These are phyloP conservation scores for Lissonota sp. DNA, from an alignment of 2,888 invertebrate genomes.

Conservation along the genomic window DNA sequence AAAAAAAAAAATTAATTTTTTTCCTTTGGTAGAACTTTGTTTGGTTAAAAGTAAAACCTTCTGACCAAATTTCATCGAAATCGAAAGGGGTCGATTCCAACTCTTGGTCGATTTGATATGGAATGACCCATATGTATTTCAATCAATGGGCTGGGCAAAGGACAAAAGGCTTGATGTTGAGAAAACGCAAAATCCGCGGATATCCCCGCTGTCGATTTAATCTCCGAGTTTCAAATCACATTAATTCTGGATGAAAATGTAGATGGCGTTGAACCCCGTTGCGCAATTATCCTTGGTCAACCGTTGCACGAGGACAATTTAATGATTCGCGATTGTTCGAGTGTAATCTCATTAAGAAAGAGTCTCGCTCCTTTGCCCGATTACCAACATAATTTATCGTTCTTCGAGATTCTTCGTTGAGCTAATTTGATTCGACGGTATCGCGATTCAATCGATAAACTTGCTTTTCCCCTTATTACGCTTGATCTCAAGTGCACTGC, in stretches of 20 bases:
- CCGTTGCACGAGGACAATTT: slow-evolving; percentile 62
- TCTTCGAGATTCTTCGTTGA: slow-evolving; percentile 59
- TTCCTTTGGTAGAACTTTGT: too few relatives aligned
- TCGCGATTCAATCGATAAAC: slow-evolving; percentile 64
- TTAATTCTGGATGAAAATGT: slow-evolving; percentile 17
- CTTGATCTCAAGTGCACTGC: slow-evolving; percentile 72
- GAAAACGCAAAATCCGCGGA: not conserved
- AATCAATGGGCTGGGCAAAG: too few relatives aligned
- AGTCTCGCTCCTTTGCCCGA: slow-evolving; percentile 68
- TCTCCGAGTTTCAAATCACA: slow-evolving; percentile 26
- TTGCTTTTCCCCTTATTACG: not conserved
- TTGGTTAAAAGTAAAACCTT: too few relatives aligned
- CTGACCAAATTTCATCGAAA: too few relatives aligned
- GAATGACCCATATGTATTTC: too few relatives aligned
- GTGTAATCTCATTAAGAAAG: slow-evolving; percentile 77
- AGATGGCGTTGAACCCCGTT: slow-evolving; percentile 25
- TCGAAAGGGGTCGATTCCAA: too few relatives aligned
- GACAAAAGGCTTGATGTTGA: too few relatives aligned
- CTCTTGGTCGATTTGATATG: too few relatives aligned
- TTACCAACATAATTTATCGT: slow-evolving; percentile 57
- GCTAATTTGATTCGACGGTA: slow-evolving; percentile 75
- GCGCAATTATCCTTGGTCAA: slow-evolving; percentile 64
- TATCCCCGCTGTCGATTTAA: slow-evolving; percentile 19
- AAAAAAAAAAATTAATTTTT: too few relatives aligned
- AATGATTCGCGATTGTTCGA: slow-evolving; percentile 71